A percentile compares a stretch with the other conserved stretches of the same genome.
Conservation (phyloP, 1,140 invertebrate species). For the Ridgeia piscesae region DNA sequence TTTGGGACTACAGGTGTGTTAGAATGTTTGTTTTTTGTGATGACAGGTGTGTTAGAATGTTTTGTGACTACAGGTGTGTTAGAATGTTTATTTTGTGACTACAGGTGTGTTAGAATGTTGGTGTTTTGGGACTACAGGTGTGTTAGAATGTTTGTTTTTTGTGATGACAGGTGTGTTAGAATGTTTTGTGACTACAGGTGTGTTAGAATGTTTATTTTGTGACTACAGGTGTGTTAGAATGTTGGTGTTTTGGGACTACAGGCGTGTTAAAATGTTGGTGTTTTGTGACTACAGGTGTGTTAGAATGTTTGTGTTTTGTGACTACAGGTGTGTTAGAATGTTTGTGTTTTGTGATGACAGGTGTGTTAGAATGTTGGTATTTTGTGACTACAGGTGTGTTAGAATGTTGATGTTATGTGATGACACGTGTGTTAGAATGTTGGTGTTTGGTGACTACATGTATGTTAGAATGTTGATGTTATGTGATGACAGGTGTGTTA, state of each 20-base stretch:
- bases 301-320: neutral
- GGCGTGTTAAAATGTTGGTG: neutral
- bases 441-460: too few relatives aligned
- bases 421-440: neutral
- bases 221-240: neutral
- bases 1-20: neutral
- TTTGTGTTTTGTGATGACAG: too few relatives aligned
- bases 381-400: neutral
- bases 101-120: neutral
- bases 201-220: neutral
- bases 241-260: neutral
- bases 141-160: neutral
- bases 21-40: neutral
- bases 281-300: too few relatives aligned
- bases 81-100: neutral
- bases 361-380: neutral
- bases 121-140: too few relatives aligned
- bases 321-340: neutral
- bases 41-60: neutral
- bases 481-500: neutral
- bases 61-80: neutral
- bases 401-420: neutral
- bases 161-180: neutral
- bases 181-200: neutral
- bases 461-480: neutral